phyloP scores from a whole-genome alignment of 2,888 invertebrate genomes.

The Suillia variegata region DNA sequence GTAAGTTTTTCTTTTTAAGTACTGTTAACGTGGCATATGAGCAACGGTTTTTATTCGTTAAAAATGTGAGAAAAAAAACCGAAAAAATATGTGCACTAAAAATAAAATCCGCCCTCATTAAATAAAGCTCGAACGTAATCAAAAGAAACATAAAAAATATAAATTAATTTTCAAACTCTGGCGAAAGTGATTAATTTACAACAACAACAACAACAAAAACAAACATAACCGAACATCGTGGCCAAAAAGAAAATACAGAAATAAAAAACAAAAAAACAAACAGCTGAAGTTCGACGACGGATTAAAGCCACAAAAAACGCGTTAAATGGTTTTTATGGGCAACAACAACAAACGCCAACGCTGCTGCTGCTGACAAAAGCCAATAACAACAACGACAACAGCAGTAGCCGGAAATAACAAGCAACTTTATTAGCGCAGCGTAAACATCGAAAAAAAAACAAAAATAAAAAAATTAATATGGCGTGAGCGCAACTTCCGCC shows the following conservation, averaged over 20 bases:
- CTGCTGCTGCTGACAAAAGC: no score
- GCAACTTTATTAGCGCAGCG: conserved; percentile 16
- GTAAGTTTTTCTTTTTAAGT: no score
- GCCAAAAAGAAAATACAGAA: neutral
- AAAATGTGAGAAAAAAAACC: neutral
- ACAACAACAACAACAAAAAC: neutral
- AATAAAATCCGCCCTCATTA: no score
- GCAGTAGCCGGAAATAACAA: neutral
- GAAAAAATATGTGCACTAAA: no score
- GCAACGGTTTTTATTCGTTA: neutral
- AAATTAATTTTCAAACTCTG: no score
- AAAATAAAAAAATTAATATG: conserved; percentile 5
- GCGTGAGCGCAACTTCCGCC: neutral
- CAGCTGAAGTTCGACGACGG: conserved; percentile 23
- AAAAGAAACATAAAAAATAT: no score
- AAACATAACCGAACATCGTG: no score
- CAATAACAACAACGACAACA: conserved; percentile 7
- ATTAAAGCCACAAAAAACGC: conserved; percentile 17
- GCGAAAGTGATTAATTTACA: neutral
- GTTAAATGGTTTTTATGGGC: conserved; percentile 13
- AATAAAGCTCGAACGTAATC: no score
- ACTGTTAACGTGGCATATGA: neutral
- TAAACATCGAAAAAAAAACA: conserved; percentile 5
- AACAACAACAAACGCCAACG: conserved; percentile 17
- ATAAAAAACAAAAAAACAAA: conserved; percentile 12